Conservation (phyloP, 2,888 invertebrate species). For the Sturmia bella region DNA sequence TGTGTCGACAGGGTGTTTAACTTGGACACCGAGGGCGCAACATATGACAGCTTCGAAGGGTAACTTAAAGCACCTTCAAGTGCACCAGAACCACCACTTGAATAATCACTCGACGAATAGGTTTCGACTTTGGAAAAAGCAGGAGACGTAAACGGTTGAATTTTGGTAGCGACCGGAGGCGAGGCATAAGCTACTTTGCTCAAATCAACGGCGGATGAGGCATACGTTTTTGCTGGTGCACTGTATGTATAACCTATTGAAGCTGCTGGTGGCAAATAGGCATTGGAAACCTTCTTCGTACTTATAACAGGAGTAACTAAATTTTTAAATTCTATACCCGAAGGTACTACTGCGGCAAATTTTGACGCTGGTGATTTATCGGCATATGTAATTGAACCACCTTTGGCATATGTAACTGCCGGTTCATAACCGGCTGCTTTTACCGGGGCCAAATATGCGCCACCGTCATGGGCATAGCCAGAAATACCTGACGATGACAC, state of each 20-base stretch:
- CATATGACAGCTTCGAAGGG: conserved; percentile 74
- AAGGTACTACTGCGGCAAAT: conserved; percentile 81
- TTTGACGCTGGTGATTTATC: conserved; percentile 81
- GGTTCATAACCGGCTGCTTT: conserved; percentile 75
- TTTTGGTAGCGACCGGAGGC: conserved; percentile 81
- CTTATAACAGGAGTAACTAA: conserved; percentile 82
- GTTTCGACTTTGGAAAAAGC: conserved; percentile 76
- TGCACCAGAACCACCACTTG: conserved; percentile 53
- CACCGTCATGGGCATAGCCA: conserved; percentile 74
- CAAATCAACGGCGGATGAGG: conserved; percentile 62
- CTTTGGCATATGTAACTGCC: conserved; percentile 79
- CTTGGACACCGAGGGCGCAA: conserved; percentile 72
- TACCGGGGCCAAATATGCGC: conserved; percentile 74
- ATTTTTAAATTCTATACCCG: conserved; percentile 84
- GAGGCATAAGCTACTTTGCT: conserved; percentile 72
- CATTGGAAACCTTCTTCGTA: conserved; percentile 72
- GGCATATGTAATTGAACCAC: conserved; percentile 77
- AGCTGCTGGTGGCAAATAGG: conserved; percentile 76
- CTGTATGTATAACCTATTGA: conserved; percentile 76
- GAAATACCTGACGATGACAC: conserved; percentile 77
- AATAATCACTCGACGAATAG: conserved; percentile 74
- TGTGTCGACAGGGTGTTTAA: conserved; percentile 70
- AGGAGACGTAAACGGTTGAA: conserved; percentile 78
- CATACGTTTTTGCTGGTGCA: conserved; percentile 75
- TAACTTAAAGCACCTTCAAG: conserved; percentile 61